Evolutionary conservation across 2,113 vertebrate species (phyloP), one percentile per base, ranked within the genome.

Genomic region (Ardeotis arabs): DNA sequence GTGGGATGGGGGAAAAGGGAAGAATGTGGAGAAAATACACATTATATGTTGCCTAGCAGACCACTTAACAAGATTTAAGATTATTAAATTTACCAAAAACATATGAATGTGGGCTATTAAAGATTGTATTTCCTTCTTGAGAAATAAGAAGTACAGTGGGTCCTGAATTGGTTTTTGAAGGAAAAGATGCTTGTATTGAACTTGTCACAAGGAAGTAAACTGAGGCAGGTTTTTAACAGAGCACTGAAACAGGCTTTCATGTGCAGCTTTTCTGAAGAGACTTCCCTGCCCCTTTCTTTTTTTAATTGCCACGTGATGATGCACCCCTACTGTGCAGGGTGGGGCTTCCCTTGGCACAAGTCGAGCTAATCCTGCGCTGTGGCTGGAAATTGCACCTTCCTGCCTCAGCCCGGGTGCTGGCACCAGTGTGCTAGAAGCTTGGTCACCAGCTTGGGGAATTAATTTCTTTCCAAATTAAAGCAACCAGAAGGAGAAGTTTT

Each of bases 341-440:
- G 58, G 56, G 39, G 77, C 78, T 33, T 53, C 25, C 56, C 13
- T 66, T 87, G 69, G 47, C 58, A 25, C 35, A 62, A 27, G 14
- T 2, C 1, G 1, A 39, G 13, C 50, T 84, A 10, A 49, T 44
- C 35, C 39, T n/a, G 29, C 6, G 1, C 12, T 2, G n/a, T 28
- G 28, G 28, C 44, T 59, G 53, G 41, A 68, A 89, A 31, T 7
- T 23, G 10, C n/a, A 22, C 68, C 41, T 70, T 78, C 64, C 76
- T 69, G 9, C 24, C 23, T 14, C 22, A 6, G 3, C 14, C 28
- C 4, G 1, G 9, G 3, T 28, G 50, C 88, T 87, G 87, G 39
- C 77, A 31, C 39, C 27, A 56, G 13, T 25, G 1, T 7, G 16
- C 19, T 72, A 63, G 23, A 39, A 45, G 39, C 21, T 18, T 50